Evolutionary conservation across 2,888 invertebrate genomes (phyloP), one percentile per base, ranked within the genome.

Genomic region (Tachina grossa): DNA sequence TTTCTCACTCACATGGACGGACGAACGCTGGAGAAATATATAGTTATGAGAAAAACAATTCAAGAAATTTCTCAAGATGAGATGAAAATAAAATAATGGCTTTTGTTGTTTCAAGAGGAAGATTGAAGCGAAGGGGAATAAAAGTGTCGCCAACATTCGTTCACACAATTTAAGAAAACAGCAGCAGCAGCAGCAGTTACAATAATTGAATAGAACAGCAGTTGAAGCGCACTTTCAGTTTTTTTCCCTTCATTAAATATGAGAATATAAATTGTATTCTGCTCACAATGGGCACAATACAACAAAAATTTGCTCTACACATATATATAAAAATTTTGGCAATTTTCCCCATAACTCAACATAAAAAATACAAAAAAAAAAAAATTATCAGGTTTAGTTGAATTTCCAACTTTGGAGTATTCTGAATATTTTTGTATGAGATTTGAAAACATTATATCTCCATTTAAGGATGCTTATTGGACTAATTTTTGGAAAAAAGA

Each of bases 121-220:
- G 16, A 59, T 31, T 45, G 10, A 59, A 39, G 6, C 2, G 16
- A 6, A n/a, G 39, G 10, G 16, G 31, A 45, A 53, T 31, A 79
- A 79, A 84, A 74, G 74, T 83, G 84, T 75, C 77, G 43, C 55
- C 71, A 84, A 80, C 80, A 85, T 65, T 77, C 39, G 31, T 31
- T 79, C 55, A 57, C 69, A 68, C 57, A 69, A 65, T 79, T 84
- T 75, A 63, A 63, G 53, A 63, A 79, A 79, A 68, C 61, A 59
- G 61, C 72, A 75, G 66, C 31, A 31, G 31, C 31, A 31, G 31
- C 31, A 31, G 31, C 71, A 69, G 22, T 63, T 53, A 39, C 66
- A 47, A 53, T 66, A 45, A 77, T 77, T 77, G 57, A 77, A 57
- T 57, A 39, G 45, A 53, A 74, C 59, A 66, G 51, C 75, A 75